Evolutionary conservation across 2,888 invertebrate genomes (phyloP).

Genomic region (Hyles lineata): DNA sequence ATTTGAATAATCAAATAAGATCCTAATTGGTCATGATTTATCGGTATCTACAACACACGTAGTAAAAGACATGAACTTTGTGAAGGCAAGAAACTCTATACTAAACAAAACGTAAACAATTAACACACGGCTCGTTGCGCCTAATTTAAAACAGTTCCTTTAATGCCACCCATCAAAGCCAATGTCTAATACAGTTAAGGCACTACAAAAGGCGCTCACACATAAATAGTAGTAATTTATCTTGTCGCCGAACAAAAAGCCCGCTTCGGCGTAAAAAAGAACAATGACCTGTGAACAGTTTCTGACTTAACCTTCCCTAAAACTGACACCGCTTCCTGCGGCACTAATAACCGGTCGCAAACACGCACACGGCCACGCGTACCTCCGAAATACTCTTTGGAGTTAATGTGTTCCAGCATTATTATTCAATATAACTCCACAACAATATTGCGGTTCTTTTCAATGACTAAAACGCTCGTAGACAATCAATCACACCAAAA

Average conservation of each 20-base stretch:
- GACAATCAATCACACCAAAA: conserved; percentile 53
- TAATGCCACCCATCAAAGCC: conserved; percentile 46
- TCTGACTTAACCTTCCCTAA: conserved; percentile 77
- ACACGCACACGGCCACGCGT: conserved; percentile 57
- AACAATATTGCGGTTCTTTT: conserved; percentile 43
- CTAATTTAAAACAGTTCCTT: conserved; percentile 32
- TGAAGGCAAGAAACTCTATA: not conserved
- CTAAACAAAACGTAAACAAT: conserved; percentile 1
- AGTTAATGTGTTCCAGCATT: conserved; percentile 15
- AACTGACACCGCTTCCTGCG: conserved; percentile 81
- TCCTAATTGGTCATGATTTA: not conserved
- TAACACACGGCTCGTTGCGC: conserved; percentile 35
- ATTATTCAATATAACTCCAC: conserved; percentile 20
- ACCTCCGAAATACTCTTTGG: conserved; percentile 20
- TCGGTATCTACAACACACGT: not conserved
- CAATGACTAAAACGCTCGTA: conserved; percentile 49
- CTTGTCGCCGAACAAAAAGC: conserved; percentile 66
- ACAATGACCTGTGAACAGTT: conserved; percentile 81
- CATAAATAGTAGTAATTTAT: conserved; percentile 72
- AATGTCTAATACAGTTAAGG: conserved; percentile 41
- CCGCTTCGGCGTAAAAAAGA: conserved; percentile 69
- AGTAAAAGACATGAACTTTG: conserved; percentile 2
- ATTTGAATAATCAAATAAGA: not conserved
- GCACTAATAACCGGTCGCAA: conserved; percentile 64
- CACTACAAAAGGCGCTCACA: conserved; percentile 58